Percentiles rank a stretch among this genome's conserved stretches.
Conservation (phyloP, 2,113 vertebrate species). For the Arvicanthis niloticus region DNA sequence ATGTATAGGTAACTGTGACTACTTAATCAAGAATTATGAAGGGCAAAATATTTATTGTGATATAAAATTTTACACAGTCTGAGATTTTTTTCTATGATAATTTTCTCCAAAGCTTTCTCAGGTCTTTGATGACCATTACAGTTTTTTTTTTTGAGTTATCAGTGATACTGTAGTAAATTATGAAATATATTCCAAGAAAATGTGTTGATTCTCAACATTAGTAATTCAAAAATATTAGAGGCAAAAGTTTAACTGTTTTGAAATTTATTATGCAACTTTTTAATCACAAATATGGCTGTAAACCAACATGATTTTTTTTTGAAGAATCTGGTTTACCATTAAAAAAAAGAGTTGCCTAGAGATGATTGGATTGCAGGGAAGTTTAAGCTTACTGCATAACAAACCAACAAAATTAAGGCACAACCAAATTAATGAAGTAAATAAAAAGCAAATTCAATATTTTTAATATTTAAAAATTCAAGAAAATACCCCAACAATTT, state of each 20-base stretch:
- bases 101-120: neutral
- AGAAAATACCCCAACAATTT: neutral
- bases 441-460: neutral
- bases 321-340: neutral
- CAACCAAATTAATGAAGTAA: neutral
- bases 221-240: neutral
- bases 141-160: neutral
- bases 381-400: neutral
- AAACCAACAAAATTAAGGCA: neutral
- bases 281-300: neutral
- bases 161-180: neutral
- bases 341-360: neutral
- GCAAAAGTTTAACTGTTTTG: neutral
- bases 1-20: neutral
- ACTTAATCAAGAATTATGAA: conserved; percentile 26
- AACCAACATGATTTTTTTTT: neutral
- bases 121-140: neutral
- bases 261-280: conserved; percentile 3
- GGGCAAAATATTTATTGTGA: neutral
- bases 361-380: neutral
- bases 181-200: conserved; percentile 20
- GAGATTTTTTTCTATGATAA: conserved; percentile 17
- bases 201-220: neutral
- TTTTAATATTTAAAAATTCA: conserved; percentile 47
- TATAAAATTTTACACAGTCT: conserved; percentile 4